Evolutionary conservation across 2,888 invertebrate genomes (phyloP), one percentile per base, ranked within the genome.

Genomic region (Agonopterix arenella): DNA sequence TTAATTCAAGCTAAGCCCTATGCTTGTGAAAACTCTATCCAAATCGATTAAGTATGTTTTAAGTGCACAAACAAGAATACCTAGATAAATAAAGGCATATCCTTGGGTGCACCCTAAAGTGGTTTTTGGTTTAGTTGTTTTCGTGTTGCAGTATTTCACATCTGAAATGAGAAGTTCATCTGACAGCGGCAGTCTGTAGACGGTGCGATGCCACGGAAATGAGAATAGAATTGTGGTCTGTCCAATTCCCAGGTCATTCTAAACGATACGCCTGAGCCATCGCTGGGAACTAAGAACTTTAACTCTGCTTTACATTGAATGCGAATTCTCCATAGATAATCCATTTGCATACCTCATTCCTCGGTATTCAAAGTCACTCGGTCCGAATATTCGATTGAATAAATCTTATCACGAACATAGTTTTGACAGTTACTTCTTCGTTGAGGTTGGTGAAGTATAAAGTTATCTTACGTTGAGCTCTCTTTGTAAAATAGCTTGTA

Each of bases 161-260:
- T 28, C 28, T 28, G 28, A 28, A 28, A 28, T 28, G 7, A 28
- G 28, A 28, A 28, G 28, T 28, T 28, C 28, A 28, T 28, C 28
- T 28, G 28, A 28, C 28, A 28, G 28, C 28, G 28, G 28, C 28
- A 28, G 5, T 28, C 44, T 40, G 50, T 48, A 50, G 10, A 11
- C 16, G 38, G 47, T 50, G 48, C 36, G 48, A 49, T 48, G 48
- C 50, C 37, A 28, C 49, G 49, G 48, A 51, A 52, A 54, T 51
- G 49, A 51, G 51, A 49, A 47, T 49, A 28, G 52, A 45, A 52
- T 52, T 56, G 53, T 52, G 53, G 53, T 47, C 43, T 8, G 5
- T 28, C 28, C 28, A 28, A 28, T 28, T 28, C 28, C 28, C 28
- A 28, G 28, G 28, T 28, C 28, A 28, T 28, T 28, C 28, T 28